phyloP scores from a whole-genome alignment of 1,140 invertebrate genomes.

The Eufriesea mexicana region DNA sequence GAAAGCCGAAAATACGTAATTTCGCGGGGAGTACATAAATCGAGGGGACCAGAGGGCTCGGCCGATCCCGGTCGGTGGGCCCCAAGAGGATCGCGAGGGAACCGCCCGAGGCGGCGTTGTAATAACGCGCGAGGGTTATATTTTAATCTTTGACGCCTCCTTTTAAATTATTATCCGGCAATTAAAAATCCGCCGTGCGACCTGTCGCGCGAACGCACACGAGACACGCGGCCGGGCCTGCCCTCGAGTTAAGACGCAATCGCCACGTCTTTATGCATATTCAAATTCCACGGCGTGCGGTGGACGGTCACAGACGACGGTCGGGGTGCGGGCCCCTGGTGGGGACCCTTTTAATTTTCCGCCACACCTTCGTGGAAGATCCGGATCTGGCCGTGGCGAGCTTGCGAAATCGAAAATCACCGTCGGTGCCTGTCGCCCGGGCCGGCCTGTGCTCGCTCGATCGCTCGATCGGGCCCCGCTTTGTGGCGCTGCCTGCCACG shows the following conservation, averaged over 20 bases:
- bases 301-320: too few relatives aligned
- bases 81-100: constrained; percentile 4
- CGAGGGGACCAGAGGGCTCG: constrained; percentile 3
- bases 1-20: neutral
- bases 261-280: constrained; percentile 34
- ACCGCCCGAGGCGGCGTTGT: constrained; percentile 5
- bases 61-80: constrained; percentile 13
- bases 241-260: constrained; percentile 17
- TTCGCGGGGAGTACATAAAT: constrained; percentile 1
- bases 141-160: constrained; percentile 35
- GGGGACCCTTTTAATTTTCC: constrained; percentile 32
- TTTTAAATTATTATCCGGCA: constrained; percentile 50
- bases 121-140: constrained; percentile 47
- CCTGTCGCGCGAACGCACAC: neutral
- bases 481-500: neutral
- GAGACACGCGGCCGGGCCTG: neutral
- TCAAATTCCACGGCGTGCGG: constrained; percentile 33
- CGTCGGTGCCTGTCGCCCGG: constrained; percentile 12
- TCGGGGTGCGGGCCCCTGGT: too few relatives aligned
- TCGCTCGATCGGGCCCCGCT: constrained; percentile 10
- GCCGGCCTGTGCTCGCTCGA: too few relatives aligned
- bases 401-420: constrained; percentile 58
- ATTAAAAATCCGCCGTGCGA: constrained; percentile 42
- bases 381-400: constrained; percentile 25
- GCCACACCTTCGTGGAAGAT: constrained; percentile 35